phyloP scores from a whole-genome alignment of 2,888 invertebrate genomes.

The Eubasilissa splendida region DNA sequence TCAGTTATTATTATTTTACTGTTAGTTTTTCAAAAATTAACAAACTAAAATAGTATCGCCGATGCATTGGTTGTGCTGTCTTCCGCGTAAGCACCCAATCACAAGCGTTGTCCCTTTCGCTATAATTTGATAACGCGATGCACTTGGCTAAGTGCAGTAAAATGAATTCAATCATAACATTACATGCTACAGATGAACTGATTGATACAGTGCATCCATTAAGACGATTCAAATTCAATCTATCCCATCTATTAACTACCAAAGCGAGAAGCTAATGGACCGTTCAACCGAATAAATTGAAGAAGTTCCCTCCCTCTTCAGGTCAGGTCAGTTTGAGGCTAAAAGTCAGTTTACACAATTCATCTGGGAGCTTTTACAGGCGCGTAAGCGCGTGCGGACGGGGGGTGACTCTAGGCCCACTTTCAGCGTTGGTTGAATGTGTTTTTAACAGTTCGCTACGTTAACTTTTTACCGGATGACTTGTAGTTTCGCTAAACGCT shows the following conservation, averaged over 20 bases:
- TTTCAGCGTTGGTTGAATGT: constrained; percentile 34
- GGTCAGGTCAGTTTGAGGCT: constrained; percentile 39
- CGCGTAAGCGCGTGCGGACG: constrained; percentile 38
- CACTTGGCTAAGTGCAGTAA: background rate
- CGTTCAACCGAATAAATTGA: constrained; percentile 53
- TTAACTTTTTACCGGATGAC: constrained; percentile 54
- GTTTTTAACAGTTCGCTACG: constrained; percentile 57
- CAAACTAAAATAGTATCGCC: too few relatives aligned
- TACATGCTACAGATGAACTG: background rate
- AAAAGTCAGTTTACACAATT: constrained; percentile 35
- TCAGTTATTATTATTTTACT: too few relatives aligned
- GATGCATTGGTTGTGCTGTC: too few relatives aligned
- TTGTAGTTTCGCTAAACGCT: constrained; percentile 46
- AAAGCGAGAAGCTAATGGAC: constrained; percentile 51
- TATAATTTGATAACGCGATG: background rate
- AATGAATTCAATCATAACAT: background rate
- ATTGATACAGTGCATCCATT: constrained; percentile 19
- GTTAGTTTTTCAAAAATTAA: too few relatives aligned
- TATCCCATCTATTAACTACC: constrained; percentile 39
- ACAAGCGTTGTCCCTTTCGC: too few relatives aligned
- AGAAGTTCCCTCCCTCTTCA: constrained; percentile 30
- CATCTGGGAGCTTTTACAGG: constrained; percentile 36
- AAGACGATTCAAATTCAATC: constrained; percentile 45
- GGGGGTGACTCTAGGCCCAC: constrained; percentile 29
- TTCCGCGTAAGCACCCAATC: too few relatives aligned